A percentile compares a stretch with the other conserved stretches of the same genome.
These are phyloP conservation scores for Allygus modestus DNA, from an alignment of 2,888 invertebrate genomes.

Conservation along the genomic window DNA sequence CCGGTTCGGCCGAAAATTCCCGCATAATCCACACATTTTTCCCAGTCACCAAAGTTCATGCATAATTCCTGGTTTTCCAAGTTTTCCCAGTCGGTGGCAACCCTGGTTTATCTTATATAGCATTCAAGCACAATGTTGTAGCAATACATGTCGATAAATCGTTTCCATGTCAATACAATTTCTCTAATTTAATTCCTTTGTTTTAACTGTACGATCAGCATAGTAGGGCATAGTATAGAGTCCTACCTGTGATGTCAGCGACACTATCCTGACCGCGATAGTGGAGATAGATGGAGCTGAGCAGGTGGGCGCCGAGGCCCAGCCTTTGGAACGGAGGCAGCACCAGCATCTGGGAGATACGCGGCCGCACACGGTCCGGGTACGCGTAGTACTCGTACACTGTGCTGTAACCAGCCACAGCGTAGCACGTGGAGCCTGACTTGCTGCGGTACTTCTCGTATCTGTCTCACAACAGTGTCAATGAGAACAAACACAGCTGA, in stretches of 20 bases:
- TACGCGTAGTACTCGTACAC: constrained; percentile 97
- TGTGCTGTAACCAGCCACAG: constrained; percentile 92
- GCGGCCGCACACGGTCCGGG: constrained; percentile 89
- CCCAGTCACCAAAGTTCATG: no score
- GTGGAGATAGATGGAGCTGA: constrained; percentile 80
- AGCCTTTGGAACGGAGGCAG: constrained; percentile 94
- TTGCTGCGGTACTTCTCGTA: constrained; percentile 83
- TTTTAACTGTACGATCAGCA: no score
- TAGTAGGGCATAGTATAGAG: no score
- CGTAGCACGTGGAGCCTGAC: constrained; percentile 83
- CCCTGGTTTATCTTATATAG: no score
- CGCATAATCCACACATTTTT: no score
- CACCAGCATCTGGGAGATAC: constrained; percentile 95
- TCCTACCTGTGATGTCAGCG: constrained; percentile 85
- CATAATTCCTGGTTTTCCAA: no score
- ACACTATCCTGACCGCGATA: constrained; percentile 78
- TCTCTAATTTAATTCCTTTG: no score
- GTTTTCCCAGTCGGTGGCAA: no score
- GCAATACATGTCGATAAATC: no score
- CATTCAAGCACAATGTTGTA: no score
- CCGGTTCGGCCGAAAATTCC: no score
- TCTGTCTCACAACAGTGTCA: constrained; percentile 78
- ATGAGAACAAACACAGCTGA: constrained; percentile 62
- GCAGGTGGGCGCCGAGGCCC: constrained; percentile 89
- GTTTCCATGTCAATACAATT: no score